Percentiles rank a stretch among this genome's conserved stretches.
phyloP scores from a whole-genome alignment of 1,140 invertebrate species.

The Drosophila pseudoobscura region DNA sequence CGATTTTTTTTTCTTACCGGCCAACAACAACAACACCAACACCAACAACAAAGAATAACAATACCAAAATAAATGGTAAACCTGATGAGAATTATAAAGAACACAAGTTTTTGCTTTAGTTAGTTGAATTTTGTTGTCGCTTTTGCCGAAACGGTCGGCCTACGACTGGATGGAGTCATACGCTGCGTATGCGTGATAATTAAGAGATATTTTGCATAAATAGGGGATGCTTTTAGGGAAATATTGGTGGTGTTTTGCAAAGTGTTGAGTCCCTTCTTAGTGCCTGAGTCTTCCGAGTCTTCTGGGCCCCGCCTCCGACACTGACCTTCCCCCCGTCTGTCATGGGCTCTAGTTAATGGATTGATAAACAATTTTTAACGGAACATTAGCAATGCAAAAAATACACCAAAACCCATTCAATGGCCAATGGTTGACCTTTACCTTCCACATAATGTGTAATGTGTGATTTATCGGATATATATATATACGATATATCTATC shows the following conservation, averaged over 20 bases:
- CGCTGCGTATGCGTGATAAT: slow-evolving; percentile 54
- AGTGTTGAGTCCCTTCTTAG: not conserved
- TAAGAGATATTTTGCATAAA: not conserved
- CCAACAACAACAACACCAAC: slow-evolving; percentile 33
- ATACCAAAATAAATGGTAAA: slow-evolving; percentile 24
- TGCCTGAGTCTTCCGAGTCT: too few relatives aligned
- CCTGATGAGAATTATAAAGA: slow-evolving; percentile 51
- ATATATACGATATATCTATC: not conserved
- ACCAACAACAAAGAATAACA: slow-evolving; percentile 28
- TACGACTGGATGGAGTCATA: slow-evolving; percentile 6
- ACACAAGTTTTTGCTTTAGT: slow-evolving; percentile 41
- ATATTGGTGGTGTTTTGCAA: not conserved
- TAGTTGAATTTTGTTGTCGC: slow-evolving; percentile 4
- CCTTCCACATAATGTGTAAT: slow-evolving; percentile 22
- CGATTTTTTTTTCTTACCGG: slow-evolving; percentile 59
- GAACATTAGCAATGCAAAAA: slow-evolving; percentile 21
- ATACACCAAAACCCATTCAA: too few relatives aligned
- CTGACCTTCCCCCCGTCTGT: slow-evolving; percentile 31
- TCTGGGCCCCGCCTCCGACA: not conserved
- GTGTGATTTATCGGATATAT: slow-evolving; percentile 41
- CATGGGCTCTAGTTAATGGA: slow-evolving; percentile 7
- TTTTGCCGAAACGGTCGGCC: too few relatives aligned
- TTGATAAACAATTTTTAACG: slow-evolving; percentile 29
- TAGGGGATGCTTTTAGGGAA: not conserved
- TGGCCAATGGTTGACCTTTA: slow-evolving; percentile 50